Conservation (phyloP, 1,140 invertebrate genomes). For the Mylabris phalerata region DNA sequence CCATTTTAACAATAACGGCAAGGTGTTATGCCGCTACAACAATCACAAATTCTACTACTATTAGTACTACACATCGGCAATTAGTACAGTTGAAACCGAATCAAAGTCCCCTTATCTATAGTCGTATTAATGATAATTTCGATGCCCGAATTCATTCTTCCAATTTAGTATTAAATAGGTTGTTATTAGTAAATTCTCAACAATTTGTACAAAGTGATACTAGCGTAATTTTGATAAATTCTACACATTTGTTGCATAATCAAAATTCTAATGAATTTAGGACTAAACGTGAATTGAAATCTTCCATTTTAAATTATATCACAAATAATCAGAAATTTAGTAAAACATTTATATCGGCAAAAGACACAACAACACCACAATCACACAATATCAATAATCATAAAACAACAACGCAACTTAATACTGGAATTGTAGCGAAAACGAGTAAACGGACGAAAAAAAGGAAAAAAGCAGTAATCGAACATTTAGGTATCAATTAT, state of each 20-base stretch:
- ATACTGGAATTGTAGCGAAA: background rate
- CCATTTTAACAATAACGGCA: conserved; percentile 28
- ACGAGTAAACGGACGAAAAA: background rate
- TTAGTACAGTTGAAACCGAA: background rate
- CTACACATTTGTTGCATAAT: conserved; percentile 19
- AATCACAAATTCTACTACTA: background rate
- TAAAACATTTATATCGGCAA: conserved; percentile 1
- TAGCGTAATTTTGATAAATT: conserved; percentile 24
- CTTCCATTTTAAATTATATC: background rate
- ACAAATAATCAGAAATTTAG: background rate
- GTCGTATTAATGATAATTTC: conserved; percentile 22
- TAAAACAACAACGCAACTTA: background rate
- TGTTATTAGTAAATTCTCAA: conserved; percentile 13
- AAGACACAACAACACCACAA: too few species aligned
- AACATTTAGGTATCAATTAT: background rate
- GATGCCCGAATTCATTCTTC: conserved; percentile 25
- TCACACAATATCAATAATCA: too few species aligned
- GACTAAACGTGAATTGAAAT: conserved; percentile 15
- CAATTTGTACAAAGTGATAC: conserved; percentile 28
- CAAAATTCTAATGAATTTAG: conserved; percentile 16
- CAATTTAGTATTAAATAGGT: conserved; percentile 33
- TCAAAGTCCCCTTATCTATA: conserved; percentile 12
- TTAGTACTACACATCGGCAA: background rate
- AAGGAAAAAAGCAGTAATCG: too few species aligned
- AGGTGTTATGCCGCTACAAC: background rate